Conservation (phyloP, 2,113 vertebrate genomes). For the Bubo scandiacus region DNA sequence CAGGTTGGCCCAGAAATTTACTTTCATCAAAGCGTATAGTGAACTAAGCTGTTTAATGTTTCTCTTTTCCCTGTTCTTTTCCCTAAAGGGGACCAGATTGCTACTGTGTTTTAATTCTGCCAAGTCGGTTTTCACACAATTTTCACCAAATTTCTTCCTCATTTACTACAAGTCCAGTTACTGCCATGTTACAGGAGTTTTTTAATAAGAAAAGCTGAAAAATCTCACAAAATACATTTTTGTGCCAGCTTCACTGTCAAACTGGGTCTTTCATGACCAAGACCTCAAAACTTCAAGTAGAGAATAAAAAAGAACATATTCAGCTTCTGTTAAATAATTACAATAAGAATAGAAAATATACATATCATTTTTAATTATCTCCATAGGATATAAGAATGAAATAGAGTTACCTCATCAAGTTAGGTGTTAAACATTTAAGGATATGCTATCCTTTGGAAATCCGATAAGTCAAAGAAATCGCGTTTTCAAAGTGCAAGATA, state of each 20-base stretch:
- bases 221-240: neutral
- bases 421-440: neutral
- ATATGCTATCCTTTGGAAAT: neutral
- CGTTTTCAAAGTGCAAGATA: neutral
- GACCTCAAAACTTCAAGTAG: neutral
- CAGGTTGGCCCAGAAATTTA: neutral
- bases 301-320: neutral
- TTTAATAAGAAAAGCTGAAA: neutral
- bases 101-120: neutral
- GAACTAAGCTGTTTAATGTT: neutral
- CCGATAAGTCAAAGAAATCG: neutral
- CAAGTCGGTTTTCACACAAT: neutral
- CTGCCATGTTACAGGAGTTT: neutral
- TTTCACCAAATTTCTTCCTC: neutral
- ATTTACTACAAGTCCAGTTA: neutral
- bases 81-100: neutral
- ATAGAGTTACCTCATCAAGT: neutral
- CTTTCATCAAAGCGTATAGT: neutral
- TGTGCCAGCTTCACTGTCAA: neutral
- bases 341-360: neutral
- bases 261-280: neutral
- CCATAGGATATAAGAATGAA: neutral
- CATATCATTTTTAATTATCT: neutral
- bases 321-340: constrained; percentile 2
- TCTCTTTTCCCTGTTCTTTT: neutral